Evolutionary conservation across 1,140 invertebrate genomes (phyloP), one percentile per base, ranked within the genome.

Genomic region (Battus philenor): DNA sequence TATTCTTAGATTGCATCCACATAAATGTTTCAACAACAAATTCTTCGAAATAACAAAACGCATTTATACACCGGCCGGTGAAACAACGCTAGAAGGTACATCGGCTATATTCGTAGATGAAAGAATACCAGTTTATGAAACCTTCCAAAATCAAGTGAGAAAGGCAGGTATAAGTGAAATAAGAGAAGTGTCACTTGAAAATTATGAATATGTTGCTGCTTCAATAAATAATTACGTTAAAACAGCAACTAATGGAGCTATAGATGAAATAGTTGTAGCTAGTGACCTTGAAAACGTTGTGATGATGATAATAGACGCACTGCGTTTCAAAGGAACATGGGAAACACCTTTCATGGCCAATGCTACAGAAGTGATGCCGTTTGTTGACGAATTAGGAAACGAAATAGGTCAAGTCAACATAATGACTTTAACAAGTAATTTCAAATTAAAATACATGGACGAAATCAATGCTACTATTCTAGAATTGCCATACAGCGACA

Each of bases 281-380:
- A 70, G 44, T 46, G 88, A 89, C 49, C 36, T 89, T 8, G 53
- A 63, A 3, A 68, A 87, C 12, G 90, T 90, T 0, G 59, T 77
- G 20, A 44, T 93, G 5, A 61, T 95, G 1, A 70, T 94, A 7
- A 89, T 91, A 0, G 94, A 93, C 51, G 90, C 90, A 0, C 68
- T 94, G 29, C 93, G 91, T 60, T 95, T 95, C 78, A 94, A 93
- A 80, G 93, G 92, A 9, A 53, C 62, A 0, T 95, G 93, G 93
- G 64, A 84, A 27, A 76, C 67, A 1, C 80, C 88, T 0, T 95
- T 95, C 61, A 77, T 89, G 39, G 65, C 62, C 13, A 61, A 68
- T 1, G 59, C 68, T 0, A 94, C 93, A 1, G 52, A 68, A 36
- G 22, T 29, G 0, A 79, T 66, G 7, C 41, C 67, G 2, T 89